These are phyloP conservation scores for Rhagium mordax DNA, from an alignment of 2,888 invertebrate genomes.

Conservation along the genomic window DNA sequence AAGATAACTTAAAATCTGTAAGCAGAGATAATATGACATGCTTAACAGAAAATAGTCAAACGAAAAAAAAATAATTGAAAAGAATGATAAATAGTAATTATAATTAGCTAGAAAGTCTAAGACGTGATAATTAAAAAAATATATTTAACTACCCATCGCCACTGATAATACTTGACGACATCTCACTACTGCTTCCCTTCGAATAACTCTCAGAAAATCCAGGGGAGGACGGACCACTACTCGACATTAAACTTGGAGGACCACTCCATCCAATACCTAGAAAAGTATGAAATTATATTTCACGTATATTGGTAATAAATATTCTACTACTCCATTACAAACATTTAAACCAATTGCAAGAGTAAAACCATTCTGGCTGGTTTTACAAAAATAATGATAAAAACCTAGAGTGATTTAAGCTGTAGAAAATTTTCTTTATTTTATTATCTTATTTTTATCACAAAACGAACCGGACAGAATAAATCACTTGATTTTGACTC, in stretches of 20 bases:
- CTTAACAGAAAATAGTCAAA: slow-evolving; percentile 35
- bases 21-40: not conserved
- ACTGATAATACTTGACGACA: slow-evolving; percentile 76
- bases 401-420: too few relatives aligned
- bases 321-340: too few relatives aligned
- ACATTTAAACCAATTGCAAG: not conserved
- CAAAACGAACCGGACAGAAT: too few relatives aligned
- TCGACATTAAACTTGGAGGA: slow-evolving; percentile 87
- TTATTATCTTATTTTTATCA: too few relatives aligned
- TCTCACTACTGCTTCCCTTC: slow-evolving; percentile 76
- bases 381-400: too few relatives aligned
- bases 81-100: slow-evolving; percentile 33
- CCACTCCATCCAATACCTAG: slow-evolving; percentile 83
- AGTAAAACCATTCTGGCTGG: too few relatives aligned
- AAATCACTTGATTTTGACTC: too few relatives aligned
- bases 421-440: too few relatives aligned
- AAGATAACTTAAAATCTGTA: slow-evolving; percentile 6
- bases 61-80: slow-evolving; percentile 39
- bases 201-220: slow-evolving; percentile 76
- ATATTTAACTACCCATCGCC: slow-evolving; percentile 74
- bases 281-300: slow-evolving; percentile 16
- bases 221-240: slow-evolving; percentile 87
- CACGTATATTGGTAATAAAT: not conserved
- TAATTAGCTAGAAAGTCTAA: slow-evolving; percentile 13
- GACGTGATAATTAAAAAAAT: slow-evolving; percentile 31